Conservation (phyloP, 1,140 invertebrate species). For the Tachypleus tridentatus region DNA sequence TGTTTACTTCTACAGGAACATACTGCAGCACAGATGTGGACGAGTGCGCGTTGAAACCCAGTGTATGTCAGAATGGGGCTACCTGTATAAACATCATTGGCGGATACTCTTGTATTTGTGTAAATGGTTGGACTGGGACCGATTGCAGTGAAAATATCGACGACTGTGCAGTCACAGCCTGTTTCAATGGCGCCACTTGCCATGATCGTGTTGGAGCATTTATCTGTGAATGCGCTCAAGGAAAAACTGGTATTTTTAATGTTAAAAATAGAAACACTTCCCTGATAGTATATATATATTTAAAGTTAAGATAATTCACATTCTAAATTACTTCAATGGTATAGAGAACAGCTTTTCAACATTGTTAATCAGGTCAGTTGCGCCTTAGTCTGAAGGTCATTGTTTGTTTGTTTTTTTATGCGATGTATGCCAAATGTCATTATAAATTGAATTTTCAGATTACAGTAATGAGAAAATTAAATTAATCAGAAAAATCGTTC, state of each 20-base stretch:
- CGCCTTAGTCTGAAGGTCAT: too few species aligned
- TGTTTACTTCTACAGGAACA: conserved; percentile 61
- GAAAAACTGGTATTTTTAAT: conserved; percentile 63
- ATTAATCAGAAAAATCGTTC: too few species aligned
- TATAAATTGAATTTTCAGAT: too few species aligned
- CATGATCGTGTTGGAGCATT: conserved; percentile 87
- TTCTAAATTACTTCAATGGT: too few species aligned
- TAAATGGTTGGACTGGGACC: conserved; percentile 82
- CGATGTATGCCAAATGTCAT: too few species aligned
- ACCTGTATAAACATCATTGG: conserved; percentile 83
- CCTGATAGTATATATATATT: too few species aligned
- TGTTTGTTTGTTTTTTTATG: too few species aligned
- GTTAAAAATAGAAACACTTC: conserved; percentile 31
- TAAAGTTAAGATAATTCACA: too few species aligned
- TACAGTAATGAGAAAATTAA: too few species aligned
- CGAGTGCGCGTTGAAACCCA: conserved; percentile 43
- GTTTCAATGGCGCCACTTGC: conserved; percentile 92
- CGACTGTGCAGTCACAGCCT: conserved; percentile 79
- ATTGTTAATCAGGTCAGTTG: too few species aligned
- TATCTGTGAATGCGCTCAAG: conserved; percentile 84
- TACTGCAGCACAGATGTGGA: conserved; percentile 43
- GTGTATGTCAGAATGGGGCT: conserved; percentile 82
- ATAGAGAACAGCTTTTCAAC: too few species aligned
- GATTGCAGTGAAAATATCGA: conserved; percentile 87
- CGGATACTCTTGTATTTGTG: conserved; percentile 87